Evolutionary conservation across 2,888 invertebrate species (phyloP).

Genomic region (Deilephila porcellus): DNA sequence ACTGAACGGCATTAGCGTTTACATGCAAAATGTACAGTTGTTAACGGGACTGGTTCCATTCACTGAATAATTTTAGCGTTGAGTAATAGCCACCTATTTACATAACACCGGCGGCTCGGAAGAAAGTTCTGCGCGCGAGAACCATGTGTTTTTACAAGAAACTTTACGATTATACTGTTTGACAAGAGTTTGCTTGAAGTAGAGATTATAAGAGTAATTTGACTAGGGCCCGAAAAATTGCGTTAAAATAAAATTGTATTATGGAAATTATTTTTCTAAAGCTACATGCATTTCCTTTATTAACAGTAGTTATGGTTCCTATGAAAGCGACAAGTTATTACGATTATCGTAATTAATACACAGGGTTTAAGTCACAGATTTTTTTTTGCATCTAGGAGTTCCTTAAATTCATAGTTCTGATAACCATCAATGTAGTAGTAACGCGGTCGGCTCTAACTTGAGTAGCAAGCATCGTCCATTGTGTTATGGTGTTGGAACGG

Average conservation of each 20-base stretch:
- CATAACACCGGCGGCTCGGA: slow-evolving; percentile 11
- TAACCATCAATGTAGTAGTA: too few species aligned
- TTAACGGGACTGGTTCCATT: slow-evolving; percentile 35
- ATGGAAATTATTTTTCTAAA: too few species aligned
- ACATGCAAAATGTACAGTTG: slow-evolving; percentile 28
- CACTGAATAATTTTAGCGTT: slow-evolving; percentile 28
- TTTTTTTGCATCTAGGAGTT: too few species aligned
- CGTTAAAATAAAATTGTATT: neutral
- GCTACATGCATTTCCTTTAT: too few species aligned
- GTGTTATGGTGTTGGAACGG: too few species aligned
- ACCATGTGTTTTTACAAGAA: slow-evolving; percentile 23
- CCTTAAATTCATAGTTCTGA: too few species aligned
- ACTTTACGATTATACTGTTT: slow-evolving; percentile 15
- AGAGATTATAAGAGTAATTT: neutral
- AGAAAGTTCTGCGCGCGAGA: slow-evolving; percentile 18
- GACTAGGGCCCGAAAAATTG: neutral
- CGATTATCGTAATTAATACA: too few species aligned
- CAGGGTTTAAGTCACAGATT: too few species aligned
- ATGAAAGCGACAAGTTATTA: too few species aligned
- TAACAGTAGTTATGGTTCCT: too few species aligned
- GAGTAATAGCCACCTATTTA: slow-evolving; percentile 29
- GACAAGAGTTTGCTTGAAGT: neutral
- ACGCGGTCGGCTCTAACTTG: too few species aligned
- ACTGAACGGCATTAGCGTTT: slow-evolving; percentile 21
- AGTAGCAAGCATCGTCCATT: too few species aligned